These are phyloP conservation scores for Callinectes sapidus DNA, from an alignment of 2,888 invertebrate species.

Conservation along the genomic window DNA sequence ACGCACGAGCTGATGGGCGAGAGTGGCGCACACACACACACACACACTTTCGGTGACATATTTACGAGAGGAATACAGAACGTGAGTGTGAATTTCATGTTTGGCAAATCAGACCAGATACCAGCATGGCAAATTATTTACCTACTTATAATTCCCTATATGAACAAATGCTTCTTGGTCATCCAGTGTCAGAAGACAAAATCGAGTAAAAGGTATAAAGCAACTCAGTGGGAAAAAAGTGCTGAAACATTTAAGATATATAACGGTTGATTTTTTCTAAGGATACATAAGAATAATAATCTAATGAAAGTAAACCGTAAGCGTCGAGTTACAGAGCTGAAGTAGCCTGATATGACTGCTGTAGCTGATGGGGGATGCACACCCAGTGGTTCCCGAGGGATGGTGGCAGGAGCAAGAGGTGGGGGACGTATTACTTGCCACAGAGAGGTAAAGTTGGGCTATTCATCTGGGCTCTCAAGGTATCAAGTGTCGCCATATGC, in stretches of 20 bases:
- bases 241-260: neutral
- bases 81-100: too few relatives aligned
- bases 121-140: neutral
- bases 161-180: neutral
- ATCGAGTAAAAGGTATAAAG: neutral
- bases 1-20: too few relatives aligned
- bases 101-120: too few relatives aligned
- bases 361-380: neutral
- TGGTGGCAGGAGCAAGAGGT: neutral
- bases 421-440: neutral
- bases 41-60: neutral
- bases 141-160: neutral
- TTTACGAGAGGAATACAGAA: neutral
- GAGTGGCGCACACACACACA: neutral
- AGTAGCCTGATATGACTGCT: neutral
- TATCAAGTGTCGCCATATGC: conserved; percentile 46
- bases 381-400: neutral
- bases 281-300: neutral
- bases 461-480: conserved; percentile 30
- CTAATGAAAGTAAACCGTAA: neutral
- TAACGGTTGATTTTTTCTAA: neutral
- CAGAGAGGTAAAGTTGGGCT: conserved; percentile 34
- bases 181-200: neutral
- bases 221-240: neutral
- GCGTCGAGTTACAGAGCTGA: neutral